Evolutionary conservation across 2,113 vertebrate species (phyloP).

Genomic region (Gasterosteus nipponicus): DNA sequence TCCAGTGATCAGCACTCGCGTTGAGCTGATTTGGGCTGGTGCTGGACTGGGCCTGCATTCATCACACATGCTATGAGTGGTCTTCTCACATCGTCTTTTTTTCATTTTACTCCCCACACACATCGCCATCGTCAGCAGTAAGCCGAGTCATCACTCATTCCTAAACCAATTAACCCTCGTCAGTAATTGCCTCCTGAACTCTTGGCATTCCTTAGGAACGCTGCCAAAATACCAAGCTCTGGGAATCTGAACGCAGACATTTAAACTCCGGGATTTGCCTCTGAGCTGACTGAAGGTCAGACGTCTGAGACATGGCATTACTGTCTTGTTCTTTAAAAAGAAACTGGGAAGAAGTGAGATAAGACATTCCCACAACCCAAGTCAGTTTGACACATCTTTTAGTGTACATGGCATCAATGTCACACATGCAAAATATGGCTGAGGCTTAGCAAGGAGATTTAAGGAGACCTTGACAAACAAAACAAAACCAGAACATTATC

Average conservation of each 20-base stretch:
- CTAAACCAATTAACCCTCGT: constrained; percentile 71
- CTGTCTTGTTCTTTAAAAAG: constrained; percentile 71
- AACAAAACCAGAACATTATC: constrained; percentile 41
- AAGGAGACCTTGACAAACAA: constrained; percentile 42
- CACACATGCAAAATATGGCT: constrained; percentile 56
- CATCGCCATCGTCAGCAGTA: constrained; percentile 29
- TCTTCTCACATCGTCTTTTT: constrained; percentile 44
- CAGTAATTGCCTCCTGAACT: constrained; percentile 72
- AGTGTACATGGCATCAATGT: constrained; percentile 40
- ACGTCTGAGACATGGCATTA: constrained; percentile 66
- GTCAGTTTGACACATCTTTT: constrained; percentile 50
- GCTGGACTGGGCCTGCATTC: constrained; percentile 27
- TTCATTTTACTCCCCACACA: constrained; percentile 16
- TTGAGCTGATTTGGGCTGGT: constrained; percentile 45
- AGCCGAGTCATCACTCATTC: constrained; percentile 51
- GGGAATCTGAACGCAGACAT: constrained; percentile 56
- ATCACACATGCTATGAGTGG: constrained; percentile 57
- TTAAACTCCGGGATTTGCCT: constrained; percentile 67
- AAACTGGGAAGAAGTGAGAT: constrained; percentile 59
- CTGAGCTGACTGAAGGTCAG: constrained; percentile 74
- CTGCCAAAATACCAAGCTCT: constrained; percentile 62
- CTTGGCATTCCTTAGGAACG: constrained; percentile 59
- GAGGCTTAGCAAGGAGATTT: constrained; percentile 50
- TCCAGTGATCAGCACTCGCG: constrained; percentile 36
- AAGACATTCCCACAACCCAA: constrained; percentile 67